Evolutionary conservation across 2,113 vertebrate genomes (phyloP), one percentile per base, ranked within the genome.

Genomic region (Nettapus auritus): DNA sequence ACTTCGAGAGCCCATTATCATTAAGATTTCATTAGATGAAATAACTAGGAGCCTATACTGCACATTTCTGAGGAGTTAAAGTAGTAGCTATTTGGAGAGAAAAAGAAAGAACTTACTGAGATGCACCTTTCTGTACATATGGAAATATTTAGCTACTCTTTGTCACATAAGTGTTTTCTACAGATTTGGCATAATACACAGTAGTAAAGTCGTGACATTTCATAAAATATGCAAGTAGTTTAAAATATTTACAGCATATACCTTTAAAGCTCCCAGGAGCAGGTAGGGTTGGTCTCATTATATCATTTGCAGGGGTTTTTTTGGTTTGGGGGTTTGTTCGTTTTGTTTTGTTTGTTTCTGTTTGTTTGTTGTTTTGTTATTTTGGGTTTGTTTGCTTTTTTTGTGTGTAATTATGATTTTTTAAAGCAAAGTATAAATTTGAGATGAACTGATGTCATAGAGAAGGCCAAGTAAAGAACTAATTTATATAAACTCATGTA

Each of bases 401-500:
- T 57, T 78, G 90, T 66, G 70, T 81, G n/a, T 60, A 59, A 88
- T 74, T 82, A 22, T 55, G 36, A 73, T 52, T 76, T 89, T 94
- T 84, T 79, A 74, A 86, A 95, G 6, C 5, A 8, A 83, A 90
- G 48, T 90, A 88, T 86, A 90, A 88, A 93, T 95, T 77, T 69
- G 77, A 78, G 82, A 94, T 86, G 78, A 83, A 88, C 82, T 93
- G 80, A 88, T 93, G 88, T 91, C 90, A 81, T 90, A 92, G 91
- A 96, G 23, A 42, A 78, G 60, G 80, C 63, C 64, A 88, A 91
- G 93, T 77, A 94, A 94, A 80, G 68, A 88, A 94, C 26, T 86
- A 74, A 96, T 95, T 95, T 95, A 92, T 96, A 96, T 94, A 93
- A 97, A 94, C 73, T 88, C 92, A 96, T 55, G 60, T 94, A 94